These are phyloP conservation scores for Psilopsiagon aurifrons DNA, from an alignment of 2,113 vertebrate species.

Conservation along the genomic window DNA sequence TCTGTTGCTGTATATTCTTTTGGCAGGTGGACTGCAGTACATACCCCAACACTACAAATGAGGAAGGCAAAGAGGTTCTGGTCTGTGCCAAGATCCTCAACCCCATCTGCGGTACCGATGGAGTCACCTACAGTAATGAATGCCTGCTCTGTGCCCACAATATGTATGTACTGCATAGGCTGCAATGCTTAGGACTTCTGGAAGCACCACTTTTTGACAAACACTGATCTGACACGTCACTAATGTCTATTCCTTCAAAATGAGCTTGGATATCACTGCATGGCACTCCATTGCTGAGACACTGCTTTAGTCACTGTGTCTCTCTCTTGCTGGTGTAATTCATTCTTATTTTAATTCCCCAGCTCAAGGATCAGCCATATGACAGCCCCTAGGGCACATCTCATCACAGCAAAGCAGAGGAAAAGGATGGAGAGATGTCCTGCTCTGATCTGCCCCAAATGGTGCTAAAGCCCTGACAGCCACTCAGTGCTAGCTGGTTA, in stretches of 20 bases:
- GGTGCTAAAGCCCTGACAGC: neutral
- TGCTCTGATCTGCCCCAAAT: neutral
- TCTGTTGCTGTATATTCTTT: neutral
- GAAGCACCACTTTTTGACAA: neutral
- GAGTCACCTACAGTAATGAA: slow-evolving; percentile 6
- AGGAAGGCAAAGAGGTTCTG: neutral
- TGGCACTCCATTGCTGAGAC: neutral
- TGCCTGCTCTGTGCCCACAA: slow-evolving; percentile 54
- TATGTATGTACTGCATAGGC: neutral
- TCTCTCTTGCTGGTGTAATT: neutral
- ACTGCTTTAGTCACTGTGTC: rapidly evolving
- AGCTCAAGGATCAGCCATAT: neutral
- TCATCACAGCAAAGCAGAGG: neutral
- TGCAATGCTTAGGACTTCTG: neutral
- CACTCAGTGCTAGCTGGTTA: neutral
- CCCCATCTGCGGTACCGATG: neutral
- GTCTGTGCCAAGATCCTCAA: neutral
- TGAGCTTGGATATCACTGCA: neutral
- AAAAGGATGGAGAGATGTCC: neutral
- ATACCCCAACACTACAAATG: neutral
- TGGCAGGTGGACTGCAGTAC: slow-evolving; percentile 56
- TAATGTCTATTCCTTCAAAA: neutral
- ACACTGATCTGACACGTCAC: neutral
- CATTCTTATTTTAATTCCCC: neutral
- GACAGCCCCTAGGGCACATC: neutral